Conservation (phyloP, 2,113 vertebrate genomes). For the Thermophis baileyi region DNA sequence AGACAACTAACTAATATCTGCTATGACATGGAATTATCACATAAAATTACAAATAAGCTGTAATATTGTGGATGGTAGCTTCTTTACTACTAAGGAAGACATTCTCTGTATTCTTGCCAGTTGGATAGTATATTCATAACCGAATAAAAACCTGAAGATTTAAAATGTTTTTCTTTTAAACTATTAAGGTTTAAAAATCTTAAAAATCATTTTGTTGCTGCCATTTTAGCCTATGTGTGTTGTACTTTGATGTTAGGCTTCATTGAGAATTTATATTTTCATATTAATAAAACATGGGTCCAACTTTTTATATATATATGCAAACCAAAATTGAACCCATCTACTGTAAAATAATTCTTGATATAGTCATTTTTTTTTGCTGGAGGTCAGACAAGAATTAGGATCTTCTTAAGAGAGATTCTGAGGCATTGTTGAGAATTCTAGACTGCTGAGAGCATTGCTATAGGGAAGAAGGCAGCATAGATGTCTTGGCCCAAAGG, state of each 20-base stretch:
- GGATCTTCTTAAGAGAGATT: neutral
- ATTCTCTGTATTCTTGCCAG: neutral
- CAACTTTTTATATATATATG: neutral
- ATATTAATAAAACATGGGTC: neutral
- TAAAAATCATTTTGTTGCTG: neutral
- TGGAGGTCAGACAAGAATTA: neutral
- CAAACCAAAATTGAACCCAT: neutral
- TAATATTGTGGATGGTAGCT: neutral
- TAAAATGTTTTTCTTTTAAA: neutral
- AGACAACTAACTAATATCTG: neutral
- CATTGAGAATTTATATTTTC: neutral
- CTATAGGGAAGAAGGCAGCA: neutral
- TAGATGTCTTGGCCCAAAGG: neutral
- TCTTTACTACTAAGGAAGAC: neutral
- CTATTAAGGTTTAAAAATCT: neutral
- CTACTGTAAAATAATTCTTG: neutral
- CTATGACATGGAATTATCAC: neutral
- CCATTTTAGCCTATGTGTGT: neutral
- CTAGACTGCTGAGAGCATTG: neutral
- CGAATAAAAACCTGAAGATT: neutral
- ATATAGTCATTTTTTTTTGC: neutral
- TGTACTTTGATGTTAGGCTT: neutral
- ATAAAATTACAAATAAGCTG: neutral
- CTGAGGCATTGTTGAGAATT: neutral
- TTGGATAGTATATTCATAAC: neutral